Conservation (phyloP, 2,113 vertebrate genomes). For the Falcunculus frontatus region DNA sequence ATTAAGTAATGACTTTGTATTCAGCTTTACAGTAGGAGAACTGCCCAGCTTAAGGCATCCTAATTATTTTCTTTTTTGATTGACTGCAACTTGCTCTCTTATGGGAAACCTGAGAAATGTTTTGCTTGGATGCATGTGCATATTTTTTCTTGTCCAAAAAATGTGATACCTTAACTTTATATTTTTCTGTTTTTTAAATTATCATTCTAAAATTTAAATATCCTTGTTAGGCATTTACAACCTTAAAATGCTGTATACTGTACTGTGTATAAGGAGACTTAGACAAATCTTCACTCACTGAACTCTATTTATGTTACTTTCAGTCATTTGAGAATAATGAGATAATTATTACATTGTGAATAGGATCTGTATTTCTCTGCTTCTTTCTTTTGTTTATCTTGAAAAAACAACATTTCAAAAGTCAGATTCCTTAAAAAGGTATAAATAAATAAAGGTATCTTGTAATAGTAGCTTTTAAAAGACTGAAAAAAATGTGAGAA, state of each 20-base stretch:
- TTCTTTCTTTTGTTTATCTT: not conserved
- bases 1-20: slow-evolving; percentile 40
- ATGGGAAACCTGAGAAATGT: not conserved
- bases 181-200: not conserved
- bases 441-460: not conserved
- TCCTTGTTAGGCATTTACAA: not conserved
- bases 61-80: not conserved
- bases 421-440: not conserved
- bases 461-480: not conserved
- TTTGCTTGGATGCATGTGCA: not conserved
- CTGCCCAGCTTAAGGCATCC: not conserved
- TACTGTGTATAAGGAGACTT: not conserved
- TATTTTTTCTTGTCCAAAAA: not conserved
- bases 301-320: not conserved
- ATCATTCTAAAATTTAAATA: not conserved
- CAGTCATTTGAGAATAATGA: not conserved
- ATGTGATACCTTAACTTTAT: not conserved
- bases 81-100: not conserved
- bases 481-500: not conserved
- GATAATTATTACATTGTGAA: not conserved
- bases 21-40: not conserved
- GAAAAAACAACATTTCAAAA: not conserved
- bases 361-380: not conserved
- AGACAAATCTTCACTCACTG: not conserved
- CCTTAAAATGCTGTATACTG: not conserved